Base-by-base conservation (phyloP, 2,113 vertebrate genomes). In the Hypanus sabinus region DNA sequence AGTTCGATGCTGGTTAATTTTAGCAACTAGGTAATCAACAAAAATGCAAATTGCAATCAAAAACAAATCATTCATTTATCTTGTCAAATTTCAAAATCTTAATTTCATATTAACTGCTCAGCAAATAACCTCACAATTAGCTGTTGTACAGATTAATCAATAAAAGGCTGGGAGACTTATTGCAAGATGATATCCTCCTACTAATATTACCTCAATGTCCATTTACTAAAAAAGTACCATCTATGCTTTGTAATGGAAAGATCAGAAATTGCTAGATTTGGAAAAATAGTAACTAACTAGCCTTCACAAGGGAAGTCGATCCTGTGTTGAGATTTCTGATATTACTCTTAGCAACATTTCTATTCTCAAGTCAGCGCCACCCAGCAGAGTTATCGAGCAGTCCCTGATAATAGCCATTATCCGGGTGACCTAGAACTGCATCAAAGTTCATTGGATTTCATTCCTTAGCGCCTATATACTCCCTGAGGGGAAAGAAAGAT, bases 401-500 rank as follows among this genome's bases (percentile, higher is more conserved):
- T 73, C 36, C 5, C 68, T 55, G 91, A 73, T 93, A 93, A 93
- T 70, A 20, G 2, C 70, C 38, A 93, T 93, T 73, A 73, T 93
- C 91, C 55, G 38, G 68, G 68, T 93, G 68, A 93, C 36, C 68
- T 3, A 73, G 91, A 93, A 55, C 68, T 93, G 36, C 68, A 73
- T 75, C 91, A 73, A 73, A 93, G 36, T 93, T 93, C 91, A 73
- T 55, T 93, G 46, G 36, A 33, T 75, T 93, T 55, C 10, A 20
- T 92, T 92, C 24, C 38, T 14, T 71, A 93, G 20, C 91, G 91
- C 55, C 55, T 93, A 93, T 75, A 73, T 24, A 93, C 91, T 93
- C 91, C 70, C 36, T 30, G 22, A 30, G 68, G 36, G 36, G 27
- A 71, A 93, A 46, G 91, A 38, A 93, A 70, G 36, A 93, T 73